These are phyloP conservation scores for Microcebus jonahi DNA, from an alignment of 2,113 vertebrate species.

Conservation along the genomic window DNA sequence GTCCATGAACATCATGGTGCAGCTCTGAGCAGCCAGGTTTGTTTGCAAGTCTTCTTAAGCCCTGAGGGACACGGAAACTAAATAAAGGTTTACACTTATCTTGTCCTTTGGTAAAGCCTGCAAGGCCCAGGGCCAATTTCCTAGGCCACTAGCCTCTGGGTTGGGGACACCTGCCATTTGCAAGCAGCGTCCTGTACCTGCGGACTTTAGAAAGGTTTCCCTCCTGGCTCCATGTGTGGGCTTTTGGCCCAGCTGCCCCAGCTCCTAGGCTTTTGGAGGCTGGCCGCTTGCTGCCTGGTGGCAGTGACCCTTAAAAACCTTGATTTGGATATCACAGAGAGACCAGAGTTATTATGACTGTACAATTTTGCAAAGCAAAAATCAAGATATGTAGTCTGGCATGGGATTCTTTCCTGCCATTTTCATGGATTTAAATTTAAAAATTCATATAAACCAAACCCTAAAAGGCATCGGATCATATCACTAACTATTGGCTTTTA, in stretches of 20 bases:
- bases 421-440: neutral
- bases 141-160: too few species aligned
- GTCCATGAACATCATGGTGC: neutral
- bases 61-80: neutral
- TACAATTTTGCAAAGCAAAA: neutral
- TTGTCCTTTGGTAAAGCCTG: neutral
- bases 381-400: neutral
- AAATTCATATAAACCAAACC: neutral
- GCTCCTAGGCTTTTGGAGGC: neutral
- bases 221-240: neutral
- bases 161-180: neutral
- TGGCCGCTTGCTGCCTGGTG: neutral
- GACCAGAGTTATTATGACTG: neutral
- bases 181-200: neutral
- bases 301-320: too few species aligned
- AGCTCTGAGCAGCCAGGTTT: neutral
- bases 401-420: neutral
- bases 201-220: neutral
- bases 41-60: neutral
- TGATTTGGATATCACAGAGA: neutral
- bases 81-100: neutral
- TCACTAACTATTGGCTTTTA: neutral
- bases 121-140: neutral
- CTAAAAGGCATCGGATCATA: neutral
- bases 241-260: neutral